A percentile compares a stretch with the other conserved stretches of the same genome.
Evolutionary conservation across 2,797 vertebrate genomes (phyloP).

Genomic region (Epinephelus malabaricus): DNA sequence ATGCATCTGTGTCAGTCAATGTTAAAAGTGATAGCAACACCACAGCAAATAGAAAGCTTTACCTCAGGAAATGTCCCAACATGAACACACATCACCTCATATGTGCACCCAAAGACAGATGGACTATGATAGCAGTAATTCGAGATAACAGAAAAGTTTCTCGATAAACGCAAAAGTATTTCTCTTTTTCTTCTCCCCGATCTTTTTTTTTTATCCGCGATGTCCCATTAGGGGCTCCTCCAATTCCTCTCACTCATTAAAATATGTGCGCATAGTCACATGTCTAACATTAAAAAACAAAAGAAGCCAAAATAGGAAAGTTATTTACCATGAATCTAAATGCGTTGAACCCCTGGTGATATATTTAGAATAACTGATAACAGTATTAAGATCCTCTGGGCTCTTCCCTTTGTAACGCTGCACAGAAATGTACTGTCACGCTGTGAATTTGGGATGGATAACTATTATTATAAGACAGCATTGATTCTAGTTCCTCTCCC

Average conservation of each 20-base stretch:
- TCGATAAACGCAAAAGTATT: too few relatives aligned
- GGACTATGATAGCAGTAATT: too few relatives aligned
- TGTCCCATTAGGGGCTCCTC: too few relatives aligned
- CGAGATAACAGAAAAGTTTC: too few relatives aligned
- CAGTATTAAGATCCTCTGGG: constrained; percentile 6
- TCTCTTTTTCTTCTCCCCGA: too few relatives aligned
- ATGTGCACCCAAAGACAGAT: too few relatives aligned
- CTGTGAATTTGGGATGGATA: constrained; percentile 53
- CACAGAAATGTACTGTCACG: constrained; percentile 20
- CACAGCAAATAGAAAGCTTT: too few relatives aligned
- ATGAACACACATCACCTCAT: too few relatives aligned
- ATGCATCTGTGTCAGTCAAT: too few relatives aligned
- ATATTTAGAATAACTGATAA: neutral
- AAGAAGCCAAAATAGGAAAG: neutral
- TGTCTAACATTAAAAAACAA: neutral
- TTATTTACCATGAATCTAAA: neutral
- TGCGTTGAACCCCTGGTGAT: neutral
- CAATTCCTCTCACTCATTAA: neutral
- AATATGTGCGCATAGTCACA: neutral
- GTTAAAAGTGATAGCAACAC: too few relatives aligned
- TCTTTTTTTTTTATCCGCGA: too few relatives aligned
- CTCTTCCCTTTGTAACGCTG: constrained; percentile 15
- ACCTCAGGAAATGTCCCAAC: too few relatives aligned
- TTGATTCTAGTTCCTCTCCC: constrained; percentile 29
- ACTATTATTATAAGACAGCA: constrained; percentile 8